A percentile compares a stretch with the other conserved stretches of the same genome.
phyloP scores from a whole-genome alignment of 1,140 invertebrate genomes.

The Megalopta genalis region DNA sequence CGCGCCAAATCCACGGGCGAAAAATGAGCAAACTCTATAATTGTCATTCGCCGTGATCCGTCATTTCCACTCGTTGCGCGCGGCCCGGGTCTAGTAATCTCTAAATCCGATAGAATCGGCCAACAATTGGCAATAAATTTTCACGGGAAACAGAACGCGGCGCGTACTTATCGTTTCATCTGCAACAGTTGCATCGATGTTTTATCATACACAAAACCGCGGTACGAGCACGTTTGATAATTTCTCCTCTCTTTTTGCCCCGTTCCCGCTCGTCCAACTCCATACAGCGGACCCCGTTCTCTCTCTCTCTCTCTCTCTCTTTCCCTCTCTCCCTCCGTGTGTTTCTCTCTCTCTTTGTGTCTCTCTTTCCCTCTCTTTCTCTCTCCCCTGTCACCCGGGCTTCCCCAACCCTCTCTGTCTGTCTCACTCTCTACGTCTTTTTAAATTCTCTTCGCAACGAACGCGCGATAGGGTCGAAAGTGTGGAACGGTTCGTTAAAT shows the following conservation, averaged over 20 bases:
- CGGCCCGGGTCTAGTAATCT: constrained; percentile 21
- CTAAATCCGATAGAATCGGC: constrained; percentile 27
- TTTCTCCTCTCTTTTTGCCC: constrained; percentile 21
- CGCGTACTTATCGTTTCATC: constrained; percentile 35
- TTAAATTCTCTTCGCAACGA: constrained; percentile 61
- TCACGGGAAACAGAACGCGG: constrained; percentile 14
- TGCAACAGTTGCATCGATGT: constrained; percentile 35
- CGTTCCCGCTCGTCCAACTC: too few species aligned
- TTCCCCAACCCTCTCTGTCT: constrained; percentile 16
- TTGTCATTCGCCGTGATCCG: constrained; percentile 15
- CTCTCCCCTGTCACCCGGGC: not conserved
- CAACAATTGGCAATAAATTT: constrained; percentile 43
- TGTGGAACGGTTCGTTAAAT: constrained; percentile 65
- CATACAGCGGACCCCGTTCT: too few species aligned
- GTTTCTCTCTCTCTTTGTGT: constrained; percentile 30
- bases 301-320: constrained; percentile 22
- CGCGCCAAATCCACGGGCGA: not conserved
- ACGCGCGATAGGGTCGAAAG: constrained; percentile 57
- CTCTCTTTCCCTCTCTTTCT: constrained; percentile 1
- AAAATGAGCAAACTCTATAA: constrained; percentile 8
- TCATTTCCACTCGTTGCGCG: constrained; percentile 7
- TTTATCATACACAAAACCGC: constrained; percentile 22
- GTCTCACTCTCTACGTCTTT: constrained; percentile 29
- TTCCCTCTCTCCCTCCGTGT: not conserved
- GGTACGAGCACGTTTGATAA: constrained; percentile 45